Conservation (phyloP, 2,888 invertebrate species). For the Cremastinae sp. region DNA sequence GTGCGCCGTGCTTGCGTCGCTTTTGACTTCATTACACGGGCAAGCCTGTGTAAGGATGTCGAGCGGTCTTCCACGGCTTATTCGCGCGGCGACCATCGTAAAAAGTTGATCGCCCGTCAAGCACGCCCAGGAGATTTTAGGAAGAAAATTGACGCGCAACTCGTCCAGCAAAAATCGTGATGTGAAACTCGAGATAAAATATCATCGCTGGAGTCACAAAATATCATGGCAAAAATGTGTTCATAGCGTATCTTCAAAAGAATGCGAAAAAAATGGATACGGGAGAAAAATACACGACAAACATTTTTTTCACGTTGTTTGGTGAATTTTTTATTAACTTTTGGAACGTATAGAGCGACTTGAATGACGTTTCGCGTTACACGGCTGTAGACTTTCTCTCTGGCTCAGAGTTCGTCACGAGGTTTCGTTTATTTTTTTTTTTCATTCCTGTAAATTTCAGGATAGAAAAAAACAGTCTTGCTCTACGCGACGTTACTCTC, state of each 20-base stretch:
- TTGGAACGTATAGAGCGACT: too few species aligned
- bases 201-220: conserved; percentile 2
- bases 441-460: not conserved
- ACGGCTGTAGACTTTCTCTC: conserved; percentile 1
- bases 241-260: too few species aligned
- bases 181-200: not conserved
- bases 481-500: not conserved
- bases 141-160: not conserved
- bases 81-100: not conserved
- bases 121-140: not conserved
- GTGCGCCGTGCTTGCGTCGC: conserved; percentile 1
- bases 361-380: not conserved
- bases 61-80: not conserved
- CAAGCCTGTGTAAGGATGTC: not conserved
- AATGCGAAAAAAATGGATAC: not conserved
- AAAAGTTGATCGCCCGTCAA: conserved; percentile 8
- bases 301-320: too few species aligned
- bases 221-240: not conserved
- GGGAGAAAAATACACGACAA: too few species aligned
- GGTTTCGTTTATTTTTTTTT: conserved; percentile 7
- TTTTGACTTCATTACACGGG: conserved; percentile 15
- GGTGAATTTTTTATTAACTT: too few species aligned
- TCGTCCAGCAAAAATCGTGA: not conserved
- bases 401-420: conserved; percentile 8
- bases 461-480: conserved; percentile 25